Percentiles rank a stretch among this genome's conserved stretches.
phyloP scores from a whole-genome alignment of 1,140 invertebrate genomes.

The Drosophila kanapiae region DNA sequence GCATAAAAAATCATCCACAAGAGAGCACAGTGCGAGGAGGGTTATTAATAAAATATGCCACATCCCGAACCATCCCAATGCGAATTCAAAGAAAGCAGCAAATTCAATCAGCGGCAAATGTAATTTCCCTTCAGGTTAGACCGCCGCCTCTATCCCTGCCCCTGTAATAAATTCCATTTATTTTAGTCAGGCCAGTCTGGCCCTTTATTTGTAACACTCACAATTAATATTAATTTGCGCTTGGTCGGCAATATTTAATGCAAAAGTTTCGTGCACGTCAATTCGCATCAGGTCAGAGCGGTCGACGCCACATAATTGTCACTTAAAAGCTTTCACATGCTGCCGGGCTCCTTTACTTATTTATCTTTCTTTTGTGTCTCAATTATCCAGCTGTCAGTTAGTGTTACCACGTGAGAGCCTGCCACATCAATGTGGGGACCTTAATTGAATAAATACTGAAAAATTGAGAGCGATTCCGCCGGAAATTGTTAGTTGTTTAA shows the following conservation, averaged over 20 bases:
- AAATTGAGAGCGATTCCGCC: neutral
- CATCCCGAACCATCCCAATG: neutral
- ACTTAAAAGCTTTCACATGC: conserved; percentile 82
- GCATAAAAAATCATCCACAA: conserved; percentile 29
- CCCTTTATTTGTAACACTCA: conserved; percentile 40
- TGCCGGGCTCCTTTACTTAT: conserved; percentile 36
- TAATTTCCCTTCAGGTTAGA: conserved; percentile 67
- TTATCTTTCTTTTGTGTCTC: conserved; percentile 43
- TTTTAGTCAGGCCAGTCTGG: conserved; percentile 24
- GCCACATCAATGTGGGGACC: conserved; percentile 3
- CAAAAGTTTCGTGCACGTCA: conserved; percentile 63
- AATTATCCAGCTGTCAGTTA: conserved; percentile 59
- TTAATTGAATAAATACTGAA: conserved; percentile 6
- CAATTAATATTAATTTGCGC: conserved; percentile 79
- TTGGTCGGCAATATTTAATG: conserved; percentile 55
- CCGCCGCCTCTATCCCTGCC: conserved; percentile 32
- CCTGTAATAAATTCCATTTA: conserved; percentile 78
- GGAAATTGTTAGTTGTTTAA: neutral
- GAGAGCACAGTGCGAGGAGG: neutral
- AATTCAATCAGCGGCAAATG: conserved; percentile 55
- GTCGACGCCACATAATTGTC: conserved; percentile 68
- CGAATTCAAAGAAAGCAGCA: conserved; percentile 16
- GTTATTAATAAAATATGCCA: conserved; percentile 54
- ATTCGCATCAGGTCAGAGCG: conserved; percentile 20
- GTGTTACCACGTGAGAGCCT: conserved; percentile 22